Percentiles rank a stretch among this genome's conserved stretches.
Conservation (phyloP, 2,113 vertebrate species). For the Antechinus stuartii region DNA sequence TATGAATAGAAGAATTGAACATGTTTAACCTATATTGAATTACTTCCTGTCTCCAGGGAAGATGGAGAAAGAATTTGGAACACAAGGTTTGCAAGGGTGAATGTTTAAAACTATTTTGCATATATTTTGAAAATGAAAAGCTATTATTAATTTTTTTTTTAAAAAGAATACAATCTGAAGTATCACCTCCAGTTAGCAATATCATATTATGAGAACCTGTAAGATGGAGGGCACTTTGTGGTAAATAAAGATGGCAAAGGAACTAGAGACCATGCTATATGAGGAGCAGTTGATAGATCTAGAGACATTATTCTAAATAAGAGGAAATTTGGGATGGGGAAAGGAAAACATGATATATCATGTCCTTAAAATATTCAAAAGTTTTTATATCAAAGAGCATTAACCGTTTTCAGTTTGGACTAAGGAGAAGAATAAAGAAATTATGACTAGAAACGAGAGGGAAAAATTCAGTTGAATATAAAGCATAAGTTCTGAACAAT, state of each 20-base stretch:
- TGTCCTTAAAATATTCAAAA: background rate
- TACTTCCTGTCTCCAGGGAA: too few relatives aligned
- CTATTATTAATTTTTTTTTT: too few relatives aligned
- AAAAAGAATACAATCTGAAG: background rate
- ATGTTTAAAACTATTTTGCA: too few relatives aligned
- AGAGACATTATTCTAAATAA: background rate
- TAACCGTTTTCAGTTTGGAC: background rate
- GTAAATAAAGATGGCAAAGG: background rate
- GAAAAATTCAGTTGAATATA: background rate
- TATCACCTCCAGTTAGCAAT: background rate
- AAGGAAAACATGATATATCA: background rate
- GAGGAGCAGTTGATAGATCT: background rate
- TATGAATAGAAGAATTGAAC: too few relatives aligned
- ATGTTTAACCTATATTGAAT: too few relatives aligned
- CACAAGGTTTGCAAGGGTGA: too few relatives aligned
- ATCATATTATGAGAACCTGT: background rate
- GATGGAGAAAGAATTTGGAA: too few relatives aligned
- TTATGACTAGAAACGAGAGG: background rate
- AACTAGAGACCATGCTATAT: background rate
- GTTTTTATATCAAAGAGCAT: background rate
- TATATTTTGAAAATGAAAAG: too few relatives aligned
- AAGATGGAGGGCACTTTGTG: background rate
- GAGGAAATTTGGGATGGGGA: background rate
- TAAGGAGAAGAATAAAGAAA: background rate
- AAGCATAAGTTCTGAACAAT: background rate